Base-by-base conservation (phyloP, 2,888 invertebrate species). In the Holacanthella duospinosa region DNA sequence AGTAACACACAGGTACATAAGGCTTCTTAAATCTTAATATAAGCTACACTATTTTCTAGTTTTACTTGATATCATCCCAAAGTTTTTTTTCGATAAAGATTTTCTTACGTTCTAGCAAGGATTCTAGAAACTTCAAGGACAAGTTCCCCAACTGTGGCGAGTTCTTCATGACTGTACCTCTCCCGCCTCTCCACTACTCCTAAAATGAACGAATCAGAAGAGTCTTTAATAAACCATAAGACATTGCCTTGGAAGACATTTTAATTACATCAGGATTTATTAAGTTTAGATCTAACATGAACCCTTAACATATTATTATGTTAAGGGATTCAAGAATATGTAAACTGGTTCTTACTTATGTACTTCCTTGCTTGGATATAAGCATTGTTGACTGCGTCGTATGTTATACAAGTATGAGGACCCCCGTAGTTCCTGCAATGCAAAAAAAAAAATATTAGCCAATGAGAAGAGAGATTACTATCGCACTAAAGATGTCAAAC, bases 261-360 rank as follows among this genome's bases (percentile, higher is more conserved):
- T 3, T 12, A 29, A 58, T 9, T 16, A 43, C 43, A 16, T 12
- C 43, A n/a, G 43, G 43, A 43, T n/a, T 16, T 16, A 43, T 12
- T 43, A 12, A 25, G 27, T 55, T 26, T 21, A 28, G 4, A 28
- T 26, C 24, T 29, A 43, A 58, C 21, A 6, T 28, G 56, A 29
- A 29, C 24, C 36, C 36, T 36, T 36, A 36, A 36, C 16, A 9
- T 36, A 6, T 16, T 36, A 9, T 36, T 36, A 9, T 36, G 9
- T 36, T 36, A n/a, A n/a, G n/a, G n/a, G n/a, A n/a, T n/a, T n/a
- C n/a, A n/a, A n/a, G n/a, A n/a, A n/a, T n/a, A n/a, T n/a, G n/a
- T n/a, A n/a, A n/a, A n/a, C n/a, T n/a, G n/a, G n/a, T n/a, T n/a
- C 89, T 88, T 82, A 92, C 92, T 83, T 75, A 91, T 88, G 79